Conservation (phyloP, 2,888 invertebrate species). For the Altica lythri region DNA sequence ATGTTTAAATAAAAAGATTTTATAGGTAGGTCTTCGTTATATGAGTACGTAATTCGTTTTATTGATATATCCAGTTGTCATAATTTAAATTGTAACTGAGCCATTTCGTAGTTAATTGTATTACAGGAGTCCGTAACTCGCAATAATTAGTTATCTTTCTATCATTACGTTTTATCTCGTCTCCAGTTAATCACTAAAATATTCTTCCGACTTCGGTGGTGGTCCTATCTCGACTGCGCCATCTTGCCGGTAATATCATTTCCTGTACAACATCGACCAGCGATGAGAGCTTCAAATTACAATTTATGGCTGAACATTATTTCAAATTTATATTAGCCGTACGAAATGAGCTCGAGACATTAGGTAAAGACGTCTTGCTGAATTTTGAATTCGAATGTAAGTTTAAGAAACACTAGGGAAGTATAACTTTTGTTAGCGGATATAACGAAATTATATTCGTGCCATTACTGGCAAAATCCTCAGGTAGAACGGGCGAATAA, state of each 20-base stretch:
- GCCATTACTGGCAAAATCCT: neutral
- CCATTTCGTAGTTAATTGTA: constrained; percentile 4
- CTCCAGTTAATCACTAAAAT: constrained; percentile 44
- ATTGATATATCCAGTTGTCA: too few species aligned
- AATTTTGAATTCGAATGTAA: constrained; percentile 14
- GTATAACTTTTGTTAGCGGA: constrained; percentile 10
- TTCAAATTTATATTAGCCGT: constrained; percentile 34
- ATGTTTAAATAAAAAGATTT: too few species aligned
- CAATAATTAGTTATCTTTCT: constrained; percentile 32
- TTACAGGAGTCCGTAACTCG: constrained; percentile 7
- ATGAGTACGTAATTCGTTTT: too few species aligned
- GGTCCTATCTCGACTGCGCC: constrained; percentile 41
- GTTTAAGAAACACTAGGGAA: constrained; percentile 19
- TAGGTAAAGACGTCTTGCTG: constrained; percentile 26
- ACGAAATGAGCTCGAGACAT: constrained; percentile 27
- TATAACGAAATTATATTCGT: constrained; percentile 17
- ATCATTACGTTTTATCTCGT: constrained; percentile 32
- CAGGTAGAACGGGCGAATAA: too few species aligned
- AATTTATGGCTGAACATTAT: constrained; percentile 33
- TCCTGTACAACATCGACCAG: constrained; percentile 38
- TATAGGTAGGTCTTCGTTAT: too few species aligned
- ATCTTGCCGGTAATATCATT: constrained; percentile 46
- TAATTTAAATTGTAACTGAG: constrained; percentile 8
- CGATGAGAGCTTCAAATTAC: constrained; percentile 35
- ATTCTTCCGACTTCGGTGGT: constrained; percentile 39